A percentile compares a stretch with the other conserved stretches of the same genome.
Evolutionary conservation across 2,888 invertebrate species (phyloP).

Genomic region (Malacosoma neustria): DNA sequence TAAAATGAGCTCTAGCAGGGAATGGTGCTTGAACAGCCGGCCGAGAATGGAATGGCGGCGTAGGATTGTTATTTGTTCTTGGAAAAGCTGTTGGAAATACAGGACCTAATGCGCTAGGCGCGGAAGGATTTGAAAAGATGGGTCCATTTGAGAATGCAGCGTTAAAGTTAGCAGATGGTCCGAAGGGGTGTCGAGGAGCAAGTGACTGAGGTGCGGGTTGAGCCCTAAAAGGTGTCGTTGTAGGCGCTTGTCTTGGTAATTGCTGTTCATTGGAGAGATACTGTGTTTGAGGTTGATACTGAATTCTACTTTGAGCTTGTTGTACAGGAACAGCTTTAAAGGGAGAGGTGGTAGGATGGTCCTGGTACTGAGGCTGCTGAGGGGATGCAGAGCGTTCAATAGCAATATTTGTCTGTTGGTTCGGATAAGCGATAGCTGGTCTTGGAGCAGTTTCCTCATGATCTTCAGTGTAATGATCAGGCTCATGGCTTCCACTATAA

Average conservation of each 20-base stretch:
- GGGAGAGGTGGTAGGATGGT: constrained; percentile 25
- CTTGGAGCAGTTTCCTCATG: constrained; percentile 79
- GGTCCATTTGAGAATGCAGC: constrained; percentile 36
- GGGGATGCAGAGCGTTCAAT: constrained; percentile 42
- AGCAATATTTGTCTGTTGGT: constrained; percentile 31
- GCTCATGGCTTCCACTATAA: constrained; percentile 49
- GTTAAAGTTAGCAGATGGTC: constrained; percentile 38
- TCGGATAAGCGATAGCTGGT: constrained; percentile 74
- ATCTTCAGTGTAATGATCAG: constrained; percentile 40
- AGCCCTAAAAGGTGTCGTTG: constrained; percentile 49
- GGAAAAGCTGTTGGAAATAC: constrained; percentile 43
- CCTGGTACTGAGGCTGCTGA: constrained; percentile 33
- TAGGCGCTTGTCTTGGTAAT: constrained; percentile 56
- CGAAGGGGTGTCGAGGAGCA: constrained; percentile 43
- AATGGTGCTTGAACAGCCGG: constrained; percentile 42
- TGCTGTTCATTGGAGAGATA: constrained; percentile 46
- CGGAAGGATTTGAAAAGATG: constrained; percentile 34
- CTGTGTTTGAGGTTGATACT: constrained; percentile 48
- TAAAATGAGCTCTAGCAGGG: constrained; percentile 45
- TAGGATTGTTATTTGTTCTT: constrained; percentile 33
- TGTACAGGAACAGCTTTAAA: constrained; percentile 38
- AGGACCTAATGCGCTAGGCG: constrained; percentile 43
- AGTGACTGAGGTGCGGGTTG: constrained; percentile 44
- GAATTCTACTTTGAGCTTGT: constrained; percentile 60
- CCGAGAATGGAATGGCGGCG: constrained; percentile 40